Conservation (phyloP, 1,140 invertebrate genomes). For the Drosophila hydei region DNA sequence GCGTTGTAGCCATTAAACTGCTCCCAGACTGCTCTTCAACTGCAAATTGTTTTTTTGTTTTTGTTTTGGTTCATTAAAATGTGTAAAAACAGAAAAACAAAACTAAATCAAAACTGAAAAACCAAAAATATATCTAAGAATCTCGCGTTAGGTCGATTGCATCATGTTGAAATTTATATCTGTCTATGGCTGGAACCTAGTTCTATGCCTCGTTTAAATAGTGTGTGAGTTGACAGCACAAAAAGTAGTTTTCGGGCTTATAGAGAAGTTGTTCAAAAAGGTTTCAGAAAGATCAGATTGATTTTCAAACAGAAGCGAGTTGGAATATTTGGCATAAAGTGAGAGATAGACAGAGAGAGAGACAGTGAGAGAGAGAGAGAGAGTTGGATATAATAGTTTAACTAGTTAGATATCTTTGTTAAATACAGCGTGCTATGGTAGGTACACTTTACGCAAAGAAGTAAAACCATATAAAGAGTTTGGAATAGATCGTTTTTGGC, state of each 20-base stretch:
- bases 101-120: slow-evolving; percentile 9
- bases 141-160: slow-evolving; percentile 25
- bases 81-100: not conserved
- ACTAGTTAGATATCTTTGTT: slow-evolving; percentile 31
- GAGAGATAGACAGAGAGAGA: slow-evolving; percentile 21
- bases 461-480: slow-evolving; percentile 20
- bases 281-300: slow-evolving; percentile 18
- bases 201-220: slow-evolving; percentile 1
- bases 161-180: slow-evolving; percentile 5
- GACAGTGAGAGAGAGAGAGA: slow-evolving; percentile 25
- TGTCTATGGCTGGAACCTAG: not conserved
- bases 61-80: slow-evolving; percentile 14
- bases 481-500: slow-evolving; percentile 13
- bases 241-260: not conserved
- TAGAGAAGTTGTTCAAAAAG: slow-evolving; percentile 18
- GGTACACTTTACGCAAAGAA: slow-evolving; percentile 55
- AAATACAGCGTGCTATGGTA: slow-evolving; percentile 61
- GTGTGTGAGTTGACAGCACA: slow-evolving; percentile 27
- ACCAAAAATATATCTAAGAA: slow-evolving; percentile 30
- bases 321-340: slow-evolving; percentile 10
- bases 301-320: not conserved
- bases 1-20: slow-evolving; percentile 64
- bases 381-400: slow-evolving; percentile 11
- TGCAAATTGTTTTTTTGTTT: slow-evolving; percentile 56
- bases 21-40: slow-evolving; percentile 78